These are phyloP conservation scores for Hippocampus comes DNA, from an alignment of 2,113 vertebrate genomes.

Conservation along the genomic window DNA sequence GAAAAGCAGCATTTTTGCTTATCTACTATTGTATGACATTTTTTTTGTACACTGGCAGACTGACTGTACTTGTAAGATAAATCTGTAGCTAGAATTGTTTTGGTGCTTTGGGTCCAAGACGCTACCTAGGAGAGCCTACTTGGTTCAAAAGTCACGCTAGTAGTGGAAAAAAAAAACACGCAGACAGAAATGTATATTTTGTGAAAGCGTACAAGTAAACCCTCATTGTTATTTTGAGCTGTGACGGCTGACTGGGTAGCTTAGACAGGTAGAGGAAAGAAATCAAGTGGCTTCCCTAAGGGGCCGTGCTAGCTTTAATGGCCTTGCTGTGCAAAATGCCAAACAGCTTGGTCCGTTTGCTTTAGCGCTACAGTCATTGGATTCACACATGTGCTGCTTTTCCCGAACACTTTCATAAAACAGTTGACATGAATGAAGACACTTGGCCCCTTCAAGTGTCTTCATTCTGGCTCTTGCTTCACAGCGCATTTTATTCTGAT, in stretches of 20 bases:
- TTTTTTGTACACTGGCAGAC: too few relatives aligned
- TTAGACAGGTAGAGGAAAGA: constrained; percentile 31
- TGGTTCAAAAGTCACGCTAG: too few relatives aligned
- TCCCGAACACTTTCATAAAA: background rate
- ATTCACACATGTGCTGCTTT: constrained; percentile 7
- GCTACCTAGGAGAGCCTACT: too few relatives aligned
- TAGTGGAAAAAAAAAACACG: too few relatives aligned
- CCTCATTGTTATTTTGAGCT: constrained; percentile 8
- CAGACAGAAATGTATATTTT: too few relatives aligned
- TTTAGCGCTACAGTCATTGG: constrained; percentile 10
- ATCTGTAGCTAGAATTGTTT: too few relatives aligned
- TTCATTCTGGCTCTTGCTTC: constrained; percentile 4
- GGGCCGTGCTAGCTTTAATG: constrained; percentile 17
- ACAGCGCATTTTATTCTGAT: constrained; percentile 13
- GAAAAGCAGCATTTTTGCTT: too few relatives aligned
- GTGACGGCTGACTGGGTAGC: constrained; percentile 1
- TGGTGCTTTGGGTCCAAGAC: too few relatives aligned
- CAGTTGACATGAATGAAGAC: background rate
- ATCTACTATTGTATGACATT: too few relatives aligned
- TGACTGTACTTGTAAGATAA: too few relatives aligned
- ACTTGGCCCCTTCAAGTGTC: background rate
- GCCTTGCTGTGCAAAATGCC: constrained; percentile 33
- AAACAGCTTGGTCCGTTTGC: constrained; percentile 40
- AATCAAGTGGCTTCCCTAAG: constrained; percentile 14
- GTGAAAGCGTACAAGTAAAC: constrained; percentile 6